Evolutionary conservation across 2,888 invertebrate species (phyloP).

Genomic region (Pyrochroa serraticornis): DNA sequence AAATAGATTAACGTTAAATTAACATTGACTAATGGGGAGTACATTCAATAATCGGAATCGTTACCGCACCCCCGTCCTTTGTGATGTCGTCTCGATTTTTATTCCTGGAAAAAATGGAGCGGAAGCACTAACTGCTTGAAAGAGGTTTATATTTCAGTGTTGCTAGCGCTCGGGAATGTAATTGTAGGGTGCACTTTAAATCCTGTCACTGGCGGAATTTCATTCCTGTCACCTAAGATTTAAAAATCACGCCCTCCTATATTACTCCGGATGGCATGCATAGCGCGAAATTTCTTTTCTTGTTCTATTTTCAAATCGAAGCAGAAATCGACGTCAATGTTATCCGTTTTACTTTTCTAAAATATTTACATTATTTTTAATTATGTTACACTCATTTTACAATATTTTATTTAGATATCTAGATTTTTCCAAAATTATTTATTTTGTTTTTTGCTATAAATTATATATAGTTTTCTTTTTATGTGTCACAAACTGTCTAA

Average conservation of each 20-base stretch:
- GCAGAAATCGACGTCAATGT: background rate
- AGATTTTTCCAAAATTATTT: no score
- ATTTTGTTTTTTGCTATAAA: no score
- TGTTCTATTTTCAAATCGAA: background rate
- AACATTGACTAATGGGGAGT: conserved; percentile 1
- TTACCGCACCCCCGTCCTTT: background rate
- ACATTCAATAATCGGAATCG: conserved; percentile 1
- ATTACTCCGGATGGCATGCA: background rate
- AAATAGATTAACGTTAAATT: conserved; percentile 7
- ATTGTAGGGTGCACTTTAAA: conserved; percentile 2
- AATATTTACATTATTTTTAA: background rate
- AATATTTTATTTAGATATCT: background rate
- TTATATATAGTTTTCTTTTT: no score
- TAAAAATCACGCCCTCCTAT: conserved; percentile 3
- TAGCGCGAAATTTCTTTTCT: background rate
- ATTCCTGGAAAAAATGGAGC: background rate
- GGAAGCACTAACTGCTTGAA: background rate
- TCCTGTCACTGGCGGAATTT: conserved; percentile 10
- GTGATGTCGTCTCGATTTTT: no score
- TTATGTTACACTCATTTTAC: background rate
- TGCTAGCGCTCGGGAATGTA: background rate
- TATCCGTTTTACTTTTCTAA: background rate
- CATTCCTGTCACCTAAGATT: conserved; percentile 12
- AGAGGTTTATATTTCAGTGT: background rate
- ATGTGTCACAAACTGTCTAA: no score